Base-by-base conservation (phyloP, 1,140 invertebrate genomes). In the Oncopeltus fasciatus region DNA sequence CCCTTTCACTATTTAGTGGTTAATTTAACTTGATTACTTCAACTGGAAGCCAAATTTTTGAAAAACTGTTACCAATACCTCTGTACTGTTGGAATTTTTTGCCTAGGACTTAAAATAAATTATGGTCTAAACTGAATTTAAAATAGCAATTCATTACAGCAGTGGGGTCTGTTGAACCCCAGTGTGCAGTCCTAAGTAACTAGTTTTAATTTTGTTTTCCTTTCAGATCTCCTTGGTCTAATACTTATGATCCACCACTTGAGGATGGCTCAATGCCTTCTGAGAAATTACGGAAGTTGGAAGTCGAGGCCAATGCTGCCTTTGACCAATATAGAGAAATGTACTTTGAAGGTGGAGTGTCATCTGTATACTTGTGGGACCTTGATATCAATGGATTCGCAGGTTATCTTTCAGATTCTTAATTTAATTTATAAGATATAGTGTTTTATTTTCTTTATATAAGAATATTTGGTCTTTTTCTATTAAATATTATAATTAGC, bases 321-420 rank as follows among this genome's bases (percentile, higher is more conserved):
- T 99, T 99, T 75, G 95, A 99, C 75, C 91, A 96, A 72, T 99
- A 98, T 72, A 84, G 95, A 74, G 95, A 99, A 76, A 94, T 99
- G 86, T 98, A 99, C 77, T 99, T 97, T 75, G 97, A 99, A 76
- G 97, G 97, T 60, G 96, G 97, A 16, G 92, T 99, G 0, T 99
- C 95, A 0, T 99, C 95, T 11, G 96, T 98, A 0, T 99, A 99
- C 76, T 80, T 99, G 49, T 99, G 97, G 97, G 96, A 99, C 70
- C 82, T 99, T 71, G 95, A 98, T 72, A 56, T 61, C 11, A 65
- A 58, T 58, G 95, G 95, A 2, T 99, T 99, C 82, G 97, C 95
- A 67, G 84, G 84, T 85, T 9, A 53, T 18, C 2, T 20, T 46
- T 44, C 16, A 44, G 14, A n/a, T 44, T 2, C 20, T 14, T 44